Evolutionary conservation across 1,140 invertebrate species (phyloP).

Genomic region (Thereuonema tuberculata): DNA sequence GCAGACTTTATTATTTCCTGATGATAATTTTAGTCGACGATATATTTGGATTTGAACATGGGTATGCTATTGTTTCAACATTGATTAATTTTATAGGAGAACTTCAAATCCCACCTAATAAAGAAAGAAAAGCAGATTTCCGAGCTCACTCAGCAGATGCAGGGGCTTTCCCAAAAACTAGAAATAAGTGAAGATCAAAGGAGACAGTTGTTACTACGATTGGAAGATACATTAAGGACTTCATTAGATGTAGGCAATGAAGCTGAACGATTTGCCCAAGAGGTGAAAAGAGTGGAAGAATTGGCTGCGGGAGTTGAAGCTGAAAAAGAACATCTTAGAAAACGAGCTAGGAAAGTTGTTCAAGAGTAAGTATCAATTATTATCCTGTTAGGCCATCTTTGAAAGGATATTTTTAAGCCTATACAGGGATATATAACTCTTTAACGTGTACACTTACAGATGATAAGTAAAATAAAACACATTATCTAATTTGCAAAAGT

Average conservation of each 20-base stretch:
- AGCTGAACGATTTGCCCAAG: neutral
- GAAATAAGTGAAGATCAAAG: neutral
- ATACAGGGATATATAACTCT: no score
- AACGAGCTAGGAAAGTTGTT: neutral
- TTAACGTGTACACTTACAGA: no score
- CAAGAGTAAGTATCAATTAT: neutral
- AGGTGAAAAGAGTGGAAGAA: neutral
- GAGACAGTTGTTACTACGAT: neutral
- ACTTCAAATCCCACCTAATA: no score
- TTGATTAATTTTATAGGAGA: no score
- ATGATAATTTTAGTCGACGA: no score
- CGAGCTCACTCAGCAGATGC: neutral
- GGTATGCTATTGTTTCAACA: no score
- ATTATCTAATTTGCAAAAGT: no score
- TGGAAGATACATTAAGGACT: neutral
- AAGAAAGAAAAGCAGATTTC: neutral
- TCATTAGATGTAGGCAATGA: neutral
- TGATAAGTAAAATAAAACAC: no score
- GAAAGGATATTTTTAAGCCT: no score
- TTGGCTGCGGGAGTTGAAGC: neutral
- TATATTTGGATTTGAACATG: no score
- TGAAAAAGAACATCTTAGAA: neutral
- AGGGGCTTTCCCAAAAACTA: neutral
- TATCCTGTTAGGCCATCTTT: no score
- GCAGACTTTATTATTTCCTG: no score